Conservation (phyloP, 2,888 invertebrate genomes). For the Sarcophaga subvicina region DNA sequence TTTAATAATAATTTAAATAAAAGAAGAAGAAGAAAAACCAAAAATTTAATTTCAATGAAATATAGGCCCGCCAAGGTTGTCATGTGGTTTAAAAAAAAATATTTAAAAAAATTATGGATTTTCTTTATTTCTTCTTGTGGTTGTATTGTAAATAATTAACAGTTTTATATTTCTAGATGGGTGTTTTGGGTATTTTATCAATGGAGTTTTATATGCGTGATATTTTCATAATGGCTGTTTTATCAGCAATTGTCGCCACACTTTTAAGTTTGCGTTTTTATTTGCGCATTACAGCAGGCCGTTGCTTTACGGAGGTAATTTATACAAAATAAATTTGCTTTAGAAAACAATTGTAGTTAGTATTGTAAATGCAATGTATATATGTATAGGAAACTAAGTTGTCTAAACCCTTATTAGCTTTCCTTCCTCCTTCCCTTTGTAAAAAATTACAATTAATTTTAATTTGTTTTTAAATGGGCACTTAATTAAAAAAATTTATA, state of each 20-base stretch:
- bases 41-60: background rate
- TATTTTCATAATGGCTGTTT: slow-evolving; percentile 74
- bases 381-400: too few relatives aligned
- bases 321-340: background rate
- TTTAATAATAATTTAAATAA: background rate
- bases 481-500: too few relatives aligned
- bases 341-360: background rate
- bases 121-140: slow-evolving; percentile 9
- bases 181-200: slow-evolving; percentile 76
- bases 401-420: too few relatives aligned
- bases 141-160: slow-evolving; percentile 71
- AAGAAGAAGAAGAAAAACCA: background rate
- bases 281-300: slow-evolving; percentile 78
- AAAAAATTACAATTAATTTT: too few relatives aligned
- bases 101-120: background rate
- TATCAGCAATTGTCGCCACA: slow-evolving; percentile 76
- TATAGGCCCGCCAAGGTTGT: background rate
- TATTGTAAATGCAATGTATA: too few relatives aligned
- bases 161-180: slow-evolving; percentile 75
- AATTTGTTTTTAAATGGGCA: too few relatives aligned
- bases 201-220: slow-evolving; percentile 76
- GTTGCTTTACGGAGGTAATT: slow-evolving; percentile 79
- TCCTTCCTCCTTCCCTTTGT: too few relatives aligned
- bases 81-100: too few relatives aligned
- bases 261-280: slow-evolving; percentile 78